Base-by-base conservation (phyloP, 2,797 vertebrate genomes). In the Pipistrellus pipistrellus region DNA sequence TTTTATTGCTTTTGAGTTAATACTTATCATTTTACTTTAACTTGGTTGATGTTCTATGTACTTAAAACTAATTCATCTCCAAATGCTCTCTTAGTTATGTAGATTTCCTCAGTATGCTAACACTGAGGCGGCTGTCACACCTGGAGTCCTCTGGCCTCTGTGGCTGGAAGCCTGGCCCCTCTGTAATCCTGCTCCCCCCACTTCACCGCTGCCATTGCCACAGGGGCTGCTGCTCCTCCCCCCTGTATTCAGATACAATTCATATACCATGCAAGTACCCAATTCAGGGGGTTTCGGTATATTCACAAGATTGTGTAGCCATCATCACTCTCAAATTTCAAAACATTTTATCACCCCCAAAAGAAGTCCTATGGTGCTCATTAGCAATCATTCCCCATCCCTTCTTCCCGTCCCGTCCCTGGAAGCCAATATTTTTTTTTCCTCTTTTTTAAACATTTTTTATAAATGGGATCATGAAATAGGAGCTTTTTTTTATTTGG, bases 1-100 rank as follows among this genome's bases (percentile, higher is more conserved):
- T 88, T 41, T 27, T 32, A 30, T 78, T 83, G 81, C 30, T 57
- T 62, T 88, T 38, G 55, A 77, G 66, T 91, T 72, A 38, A 38
- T 72, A 8, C 21, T 75, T 71, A 35, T 1, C 27, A 55, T 55
- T 64, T 72, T 51, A 6, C 59, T 55, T 90, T 57, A 55, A 44
- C 2, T 69, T 53, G n/a, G 57, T 38, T 81, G 18, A 1, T 72
- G 62, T 69, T 66, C 30, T 68, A 0, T 53, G 25, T n/a, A 41
- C 8, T 69, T 20, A 53, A 53, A 18, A 55, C 4, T 51, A 4
- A 71, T 27, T 64, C 25, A 41, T 23, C 13, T 64, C 46, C 27
- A 48, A 4, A 17, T 27, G 51, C 23, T 38, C 21, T 32, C n/a
- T 55, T 14, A 12, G 17, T 53, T 21, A 0, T 17, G 30, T 20